Evolutionary conservation across 2,113 vertebrate species (phyloP).

Genomic region (Myrmophylax atrothorax): DNA sequence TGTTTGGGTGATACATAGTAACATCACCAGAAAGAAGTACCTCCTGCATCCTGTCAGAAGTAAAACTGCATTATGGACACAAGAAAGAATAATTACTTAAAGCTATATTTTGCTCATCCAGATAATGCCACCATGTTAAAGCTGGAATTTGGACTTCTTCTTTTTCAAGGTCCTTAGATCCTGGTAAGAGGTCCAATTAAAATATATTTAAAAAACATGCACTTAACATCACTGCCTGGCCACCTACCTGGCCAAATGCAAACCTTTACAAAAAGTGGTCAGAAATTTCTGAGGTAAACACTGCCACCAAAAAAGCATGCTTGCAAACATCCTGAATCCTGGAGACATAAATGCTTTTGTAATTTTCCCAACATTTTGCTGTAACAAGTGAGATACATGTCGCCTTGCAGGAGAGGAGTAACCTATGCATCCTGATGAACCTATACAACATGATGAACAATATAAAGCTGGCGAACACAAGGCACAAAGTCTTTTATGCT

Average conservation of each 20-base stretch:
- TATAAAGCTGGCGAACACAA: rapidly evolving
- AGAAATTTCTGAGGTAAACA: neutral
- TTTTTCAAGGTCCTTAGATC: neutral
- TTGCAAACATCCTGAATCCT: neutral
- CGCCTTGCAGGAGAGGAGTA: neutral
- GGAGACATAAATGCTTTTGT: neutral
- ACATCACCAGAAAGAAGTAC: neutral
- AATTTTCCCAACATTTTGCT: neutral
- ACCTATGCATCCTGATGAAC: neutral
- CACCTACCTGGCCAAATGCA: neutral
- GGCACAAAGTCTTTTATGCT: neutral
- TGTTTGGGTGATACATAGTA: neutral
- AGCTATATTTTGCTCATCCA: neutral
- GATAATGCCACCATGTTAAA: neutral
- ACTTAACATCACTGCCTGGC: neutral
- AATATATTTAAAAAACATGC: neutral
- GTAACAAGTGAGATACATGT: neutral
- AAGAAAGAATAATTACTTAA: neutral
- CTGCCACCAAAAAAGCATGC: neutral
- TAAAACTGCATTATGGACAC: neutral
- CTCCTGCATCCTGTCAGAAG: neutral
- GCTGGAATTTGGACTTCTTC: neutral
- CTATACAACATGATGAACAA: neutral
- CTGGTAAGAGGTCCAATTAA: neutral
- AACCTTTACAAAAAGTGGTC: neutral